A percentile compares a stretch with the other conserved stretches of the same genome.
Evolutionary conservation across 2,113 vertebrate species (phyloP).

Genomic region (Tinamus guttatus): DNA sequence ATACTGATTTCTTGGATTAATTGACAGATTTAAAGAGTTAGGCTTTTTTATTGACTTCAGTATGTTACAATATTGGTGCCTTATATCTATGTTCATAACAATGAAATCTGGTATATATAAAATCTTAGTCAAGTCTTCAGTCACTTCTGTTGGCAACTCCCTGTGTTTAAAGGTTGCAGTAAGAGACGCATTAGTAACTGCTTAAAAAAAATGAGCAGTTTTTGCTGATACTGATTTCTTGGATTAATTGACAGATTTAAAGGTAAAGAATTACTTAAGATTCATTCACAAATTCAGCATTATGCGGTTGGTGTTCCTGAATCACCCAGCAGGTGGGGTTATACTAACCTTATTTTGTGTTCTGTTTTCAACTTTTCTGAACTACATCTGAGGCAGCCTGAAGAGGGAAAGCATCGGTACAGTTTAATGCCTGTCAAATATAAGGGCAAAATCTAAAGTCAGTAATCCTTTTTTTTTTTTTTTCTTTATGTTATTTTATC

Average conservation of each 20-base stretch:
- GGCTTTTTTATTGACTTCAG: neutral
- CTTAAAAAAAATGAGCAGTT: neutral
- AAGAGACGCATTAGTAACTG: neutral
- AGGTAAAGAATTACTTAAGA: slow-evolving; percentile 25
- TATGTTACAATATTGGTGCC: neutral
- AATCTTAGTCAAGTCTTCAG: slow-evolving; percentile 17
- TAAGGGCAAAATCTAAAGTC: neutral
- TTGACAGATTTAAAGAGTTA: neutral
- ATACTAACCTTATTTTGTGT: neutral
- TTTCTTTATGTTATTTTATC: neutral
- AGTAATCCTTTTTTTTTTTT: neutral
- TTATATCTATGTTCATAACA: neutral
- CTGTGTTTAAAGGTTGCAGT: neutral
- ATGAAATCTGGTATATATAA: neutral
- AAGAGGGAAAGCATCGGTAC: neutral
- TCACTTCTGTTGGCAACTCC: slow-evolving; percentile 10
- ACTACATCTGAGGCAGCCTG: neutral
- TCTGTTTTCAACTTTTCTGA: neutral
- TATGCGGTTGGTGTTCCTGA: slow-evolving; percentile 28
- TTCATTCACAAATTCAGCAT: neutral
- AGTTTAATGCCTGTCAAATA: neutral
- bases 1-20: slow-evolving; percentile 25
- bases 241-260: slow-evolving; percentile 17
- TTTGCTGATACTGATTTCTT: slow-evolving; percentile 11
- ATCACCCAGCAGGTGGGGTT: slow-evolving; percentile 63